These are phyloP conservation scores for Pedionomus torquatus DNA, from an alignment of 2,113 vertebrate genomes.

Conservation along the genomic window DNA sequence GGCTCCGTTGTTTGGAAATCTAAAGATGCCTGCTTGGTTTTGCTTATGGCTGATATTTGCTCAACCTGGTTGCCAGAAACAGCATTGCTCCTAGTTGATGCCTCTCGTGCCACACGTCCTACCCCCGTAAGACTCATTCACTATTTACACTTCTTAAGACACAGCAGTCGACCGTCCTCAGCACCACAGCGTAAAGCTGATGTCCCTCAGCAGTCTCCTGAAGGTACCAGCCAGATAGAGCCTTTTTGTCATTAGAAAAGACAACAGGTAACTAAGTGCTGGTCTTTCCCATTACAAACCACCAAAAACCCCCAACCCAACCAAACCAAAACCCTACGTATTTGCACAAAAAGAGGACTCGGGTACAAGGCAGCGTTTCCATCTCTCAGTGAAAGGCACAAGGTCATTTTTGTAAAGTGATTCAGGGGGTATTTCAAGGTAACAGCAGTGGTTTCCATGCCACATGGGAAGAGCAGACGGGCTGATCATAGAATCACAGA, in stretches of 20 bases:
- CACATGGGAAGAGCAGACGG: fast-evolving
- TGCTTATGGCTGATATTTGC: fast-evolving
- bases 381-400: not conserved
- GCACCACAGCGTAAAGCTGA: not conserved
- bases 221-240: not conserved
- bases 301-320: fast-evolving
- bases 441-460: not conserved
- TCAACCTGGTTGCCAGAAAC: not conserved
- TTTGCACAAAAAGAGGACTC: not conserved
- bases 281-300: not conserved
- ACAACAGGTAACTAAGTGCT: not conserved
- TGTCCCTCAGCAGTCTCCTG: not conserved
- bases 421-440: fast-evolving
- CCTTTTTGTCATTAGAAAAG: not conserved
- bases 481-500: too few relatives aligned
- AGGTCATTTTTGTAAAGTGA: not conserved
- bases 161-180: not conserved
- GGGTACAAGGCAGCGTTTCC: not conserved
- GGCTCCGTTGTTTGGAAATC: not conserved
- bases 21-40: not conserved
- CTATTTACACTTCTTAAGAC: not conserved
- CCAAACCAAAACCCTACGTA: not conserved
- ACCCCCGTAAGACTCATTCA: not conserved
- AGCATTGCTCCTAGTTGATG: not conserved
- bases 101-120: not conserved